Conservation (phyloP, 2,797 vertebrate species). For the Takifugu ocellatus region DNA sequence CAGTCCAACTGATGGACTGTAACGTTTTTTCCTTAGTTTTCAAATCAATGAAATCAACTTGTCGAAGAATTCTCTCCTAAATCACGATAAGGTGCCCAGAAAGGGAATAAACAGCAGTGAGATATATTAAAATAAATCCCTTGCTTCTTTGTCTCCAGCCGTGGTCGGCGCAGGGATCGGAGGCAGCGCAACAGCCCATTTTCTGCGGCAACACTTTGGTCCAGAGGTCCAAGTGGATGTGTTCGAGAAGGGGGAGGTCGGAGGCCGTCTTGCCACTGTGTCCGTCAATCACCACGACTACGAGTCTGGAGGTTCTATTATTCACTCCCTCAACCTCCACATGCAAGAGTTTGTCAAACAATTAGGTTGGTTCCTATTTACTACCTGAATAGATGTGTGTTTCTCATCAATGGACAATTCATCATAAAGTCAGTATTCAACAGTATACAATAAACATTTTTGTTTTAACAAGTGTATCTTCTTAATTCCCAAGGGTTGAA, state of each 20-base stretch:
- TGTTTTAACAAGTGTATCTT: not conserved
- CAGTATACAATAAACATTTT: too few species aligned
- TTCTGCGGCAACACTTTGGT: constrained; percentile 94
- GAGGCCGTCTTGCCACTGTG: constrained; percentile 89
- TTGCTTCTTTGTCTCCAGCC: constrained; percentile 65
- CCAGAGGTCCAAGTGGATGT: constrained; percentile 91
- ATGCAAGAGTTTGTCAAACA: constrained; percentile 97
- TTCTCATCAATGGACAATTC: too few species aligned
- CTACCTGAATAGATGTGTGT: too few species aligned
- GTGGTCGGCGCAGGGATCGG: constrained; percentile 93
- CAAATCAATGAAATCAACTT: too few species aligned
- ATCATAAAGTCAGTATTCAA: not conserved
- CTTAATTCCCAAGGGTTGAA: constrained; percentile 79
- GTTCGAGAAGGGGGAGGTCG: constrained; percentile 85
- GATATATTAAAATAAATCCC: not conserved
- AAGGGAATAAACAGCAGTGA: too few species aligned
- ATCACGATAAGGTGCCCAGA: too few species aligned
- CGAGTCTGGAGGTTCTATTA: constrained; percentile 90
- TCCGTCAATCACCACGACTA: constrained; percentile 93
- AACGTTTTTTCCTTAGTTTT: not conserved
- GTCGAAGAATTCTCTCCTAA: too few species aligned
- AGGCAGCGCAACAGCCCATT: constrained; percentile 88
- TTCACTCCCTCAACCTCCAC: constrained; percentile 94
- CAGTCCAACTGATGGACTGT: not conserved
- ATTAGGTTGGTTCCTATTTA: constrained; percentile 79